Evolutionary conservation across 1,140 invertebrate genomes (phyloP), one percentile per base, ranked within the genome.

Genomic region (Monochamus saltuarius): DNA sequence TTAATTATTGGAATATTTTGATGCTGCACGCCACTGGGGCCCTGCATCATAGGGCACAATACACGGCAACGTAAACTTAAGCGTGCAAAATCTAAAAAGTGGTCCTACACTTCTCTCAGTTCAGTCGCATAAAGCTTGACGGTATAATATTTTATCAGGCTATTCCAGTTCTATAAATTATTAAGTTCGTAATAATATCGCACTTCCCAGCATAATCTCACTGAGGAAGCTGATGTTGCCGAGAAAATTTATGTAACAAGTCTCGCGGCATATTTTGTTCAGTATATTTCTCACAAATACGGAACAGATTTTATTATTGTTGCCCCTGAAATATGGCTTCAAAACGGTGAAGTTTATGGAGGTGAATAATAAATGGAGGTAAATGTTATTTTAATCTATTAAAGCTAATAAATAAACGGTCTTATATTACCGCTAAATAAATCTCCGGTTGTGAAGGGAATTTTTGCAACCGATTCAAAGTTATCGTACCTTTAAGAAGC

Each of bases 121-220:
- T 29, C 22, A 29, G 22, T 39, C 51, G 39, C 35, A 47, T 47
- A 54, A 64, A 56, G 45, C 47, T 39, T 16, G 36, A 56, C 42
- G 40, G 35, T 52, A 58, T 50, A 29, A 65, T 65, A 61, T 61
- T 65, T 65, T 61, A 65, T 65, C 62, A 64, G 56, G 62, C 61
- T 64, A 61, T 64, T 64, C 59, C 55, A 55, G 59, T 52, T 42
- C 53, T 65, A 65, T 65, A 65, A 65, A 65, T 65, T 62, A 65
- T 55, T 65, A 56, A 65, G 58, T 55, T 55, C 35, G 58, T 55
- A 55, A 55, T 55, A 55, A 55, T 52, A 52, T 52, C 50, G 50
- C 29, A 52, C 50, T 52, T 29, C 16, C 50, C 19, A 7, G 50
- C 22, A 14, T 35, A 52, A 22, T 52, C 36, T 52, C 35, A 38